phyloP scores from a whole-genome alignment of 2,113 vertebrate genomes.

The Bufo bufo region DNA sequence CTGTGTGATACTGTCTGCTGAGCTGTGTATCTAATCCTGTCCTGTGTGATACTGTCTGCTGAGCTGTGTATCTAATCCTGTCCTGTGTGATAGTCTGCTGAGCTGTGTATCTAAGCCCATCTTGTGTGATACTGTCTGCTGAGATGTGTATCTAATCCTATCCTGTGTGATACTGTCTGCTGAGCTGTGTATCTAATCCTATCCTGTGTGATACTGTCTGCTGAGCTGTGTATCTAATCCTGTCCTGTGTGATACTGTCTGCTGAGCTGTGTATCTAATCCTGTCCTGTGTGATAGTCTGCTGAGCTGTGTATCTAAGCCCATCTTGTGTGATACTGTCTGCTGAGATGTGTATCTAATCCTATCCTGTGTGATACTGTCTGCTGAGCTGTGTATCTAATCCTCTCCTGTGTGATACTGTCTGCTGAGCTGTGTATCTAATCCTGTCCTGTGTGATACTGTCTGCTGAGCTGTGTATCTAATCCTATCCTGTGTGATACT shows the following conservation, averaged over 20 bases:
- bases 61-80: neutral
- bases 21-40: neutral
- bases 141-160: neutral
- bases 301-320: too few relatives aligned
- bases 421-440: too few relatives aligned
- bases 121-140: neutral
- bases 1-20: neutral
- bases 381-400: neutral
- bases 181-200: too few relatives aligned
- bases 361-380: neutral
- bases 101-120: neutral
- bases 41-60: neutral
- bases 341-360: neutral
- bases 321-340: neutral
- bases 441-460: neutral
- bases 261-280: neutral
- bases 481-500: neutral
- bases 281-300: neutral
- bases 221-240: neutral
- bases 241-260: neutral
- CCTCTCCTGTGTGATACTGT: neutral
- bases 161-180: neutral
- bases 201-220: neutral
- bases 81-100: neutral
- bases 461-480: neutral